These are phyloP conservation scores for Sabatieria punctata DNA, from an alignment of 2,888 invertebrate genomes.

Conservation along the genomic window DNA sequence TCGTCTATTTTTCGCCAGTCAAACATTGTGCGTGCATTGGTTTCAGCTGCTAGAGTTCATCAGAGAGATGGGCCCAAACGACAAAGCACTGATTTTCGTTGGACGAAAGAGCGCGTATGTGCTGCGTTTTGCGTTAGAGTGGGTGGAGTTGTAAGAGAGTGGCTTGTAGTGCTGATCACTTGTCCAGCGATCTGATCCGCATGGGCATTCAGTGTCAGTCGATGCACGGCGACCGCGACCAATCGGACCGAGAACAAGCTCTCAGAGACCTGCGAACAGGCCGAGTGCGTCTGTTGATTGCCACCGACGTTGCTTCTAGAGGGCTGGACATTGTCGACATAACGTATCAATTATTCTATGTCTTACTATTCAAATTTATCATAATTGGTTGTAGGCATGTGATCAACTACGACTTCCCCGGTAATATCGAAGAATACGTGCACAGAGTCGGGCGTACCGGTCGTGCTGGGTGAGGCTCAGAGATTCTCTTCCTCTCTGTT, in stretches of 20 bases:
- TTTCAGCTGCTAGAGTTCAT: slow-evolving; percentile 51
- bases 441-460: slow-evolving; percentile 91
- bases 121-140: not conserved
- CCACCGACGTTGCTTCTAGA: slow-evolving; percentile 84
- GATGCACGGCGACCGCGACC: slow-evolving; percentile 76
- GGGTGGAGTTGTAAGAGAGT: not conserved
- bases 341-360: too few species aligned
- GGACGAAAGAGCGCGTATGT: slow-evolving; percentile 54
- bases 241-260: slow-evolving; percentile 47
- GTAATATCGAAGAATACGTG: slow-evolving; percentile 85
- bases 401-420: slow-evolving; percentile 77
- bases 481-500: too few species aligned
- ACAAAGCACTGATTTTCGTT: slow-evolving; percentile 78
- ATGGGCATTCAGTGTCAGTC: slow-evolving; percentile 53
- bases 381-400: too few species aligned
- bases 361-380: too few species aligned
- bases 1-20: too few species aligned
- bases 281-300: slow-evolving; percentile 60
- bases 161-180: slow-evolving; percentile 48
- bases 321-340: slow-evolving; percentile 58
- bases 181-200: slow-evolving; percentile 58
- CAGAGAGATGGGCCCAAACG: slow-evolving; percentile 48
- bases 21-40: not conserved
- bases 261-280: slow-evolving; percentile 49
- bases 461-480: slow-evolving; percentile 55